These are phyloP conservation scores for Sepiola atlantica DNA, from an alignment of 2,888 invertebrate genomes.

Conservation along the genomic window DNA sequence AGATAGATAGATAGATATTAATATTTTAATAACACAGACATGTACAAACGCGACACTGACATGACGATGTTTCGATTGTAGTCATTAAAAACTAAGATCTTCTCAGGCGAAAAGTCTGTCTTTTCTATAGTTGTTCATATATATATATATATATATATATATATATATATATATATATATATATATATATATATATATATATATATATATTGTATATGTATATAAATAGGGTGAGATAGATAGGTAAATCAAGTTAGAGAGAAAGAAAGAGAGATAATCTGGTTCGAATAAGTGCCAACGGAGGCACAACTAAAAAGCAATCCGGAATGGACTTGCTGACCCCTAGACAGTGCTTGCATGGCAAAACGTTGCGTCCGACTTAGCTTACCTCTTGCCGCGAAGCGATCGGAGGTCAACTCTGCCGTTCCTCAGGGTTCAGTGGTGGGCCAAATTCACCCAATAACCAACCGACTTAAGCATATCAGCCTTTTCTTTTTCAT, in stretches of 20 bases:
- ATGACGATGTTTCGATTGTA: no score
- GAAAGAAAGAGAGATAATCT: neutral
- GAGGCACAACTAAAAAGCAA: neutral
- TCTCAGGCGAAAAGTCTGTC: no score
- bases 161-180: conserved; percentile 32
- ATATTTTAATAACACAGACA: no score
- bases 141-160: neutral
- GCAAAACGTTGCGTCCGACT: neutral
- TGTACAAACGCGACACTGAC: no score
- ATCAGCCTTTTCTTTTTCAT: neutral
- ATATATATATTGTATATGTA: no score
- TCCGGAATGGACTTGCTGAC: neutral
- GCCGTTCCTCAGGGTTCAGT: neutral
- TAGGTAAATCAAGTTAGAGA: neutral
- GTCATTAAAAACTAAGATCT: no score
- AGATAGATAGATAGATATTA: no score
- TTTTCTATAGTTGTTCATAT: no score
- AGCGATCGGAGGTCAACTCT: neutral
- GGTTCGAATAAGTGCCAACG: neutral
- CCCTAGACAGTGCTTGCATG: neutral
- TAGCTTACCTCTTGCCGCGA: neutral
- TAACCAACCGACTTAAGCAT: neutral
- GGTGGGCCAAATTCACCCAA: neutral
- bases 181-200: neutral
- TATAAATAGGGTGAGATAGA: no score